Evolutionary conservation across 1,140 invertebrate genomes (phyloP).

Genomic region (Neelides sp.): DNA sequence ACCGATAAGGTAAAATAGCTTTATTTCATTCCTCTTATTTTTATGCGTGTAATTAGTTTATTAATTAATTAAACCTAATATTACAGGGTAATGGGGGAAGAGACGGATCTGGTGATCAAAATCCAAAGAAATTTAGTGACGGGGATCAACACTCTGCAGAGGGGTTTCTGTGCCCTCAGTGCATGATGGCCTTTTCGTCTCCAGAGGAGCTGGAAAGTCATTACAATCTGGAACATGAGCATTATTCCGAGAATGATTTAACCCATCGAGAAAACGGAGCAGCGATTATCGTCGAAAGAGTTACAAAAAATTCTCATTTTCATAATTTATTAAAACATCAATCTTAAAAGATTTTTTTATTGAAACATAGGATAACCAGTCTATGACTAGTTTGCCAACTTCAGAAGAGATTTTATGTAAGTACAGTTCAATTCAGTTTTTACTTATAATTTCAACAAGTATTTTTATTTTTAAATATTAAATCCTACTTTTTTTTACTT

Average conservation of each 20-base stretch:
- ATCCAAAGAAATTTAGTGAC: neutral
- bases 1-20: constrained; percentile 19
- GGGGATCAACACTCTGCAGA: constrained; percentile 27
- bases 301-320: constrained; percentile 9
- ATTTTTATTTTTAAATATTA: too few relatives aligned
- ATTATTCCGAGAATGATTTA: neutral
- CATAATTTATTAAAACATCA: constrained; percentile 2
- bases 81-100: constrained; percentile 11
- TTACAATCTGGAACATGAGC: constrained; percentile 20
- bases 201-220: constrained; percentile 24
- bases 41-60: neutral
- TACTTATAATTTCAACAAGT: too few relatives aligned
- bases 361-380: too few relatives aligned
- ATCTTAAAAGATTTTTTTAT: too few relatives aligned
- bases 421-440: too few relatives aligned
- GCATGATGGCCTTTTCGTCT: constrained; percentile 28
- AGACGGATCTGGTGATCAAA: neutral
- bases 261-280: neutral
- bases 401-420: too few relatives aligned
- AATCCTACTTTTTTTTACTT: too few relatives aligned
- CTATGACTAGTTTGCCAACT: too few relatives aligned
- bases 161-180: constrained; percentile 27
- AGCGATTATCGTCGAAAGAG: neutral
- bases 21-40: neutral
- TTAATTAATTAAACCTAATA: neutral